Percentiles rank a stretch among this genome's conserved stretches.
These are phyloP conservation scores for Crocallis elinguaria DNA, from an alignment of 2,888 invertebrate genomes.

Conservation along the genomic window DNA sequence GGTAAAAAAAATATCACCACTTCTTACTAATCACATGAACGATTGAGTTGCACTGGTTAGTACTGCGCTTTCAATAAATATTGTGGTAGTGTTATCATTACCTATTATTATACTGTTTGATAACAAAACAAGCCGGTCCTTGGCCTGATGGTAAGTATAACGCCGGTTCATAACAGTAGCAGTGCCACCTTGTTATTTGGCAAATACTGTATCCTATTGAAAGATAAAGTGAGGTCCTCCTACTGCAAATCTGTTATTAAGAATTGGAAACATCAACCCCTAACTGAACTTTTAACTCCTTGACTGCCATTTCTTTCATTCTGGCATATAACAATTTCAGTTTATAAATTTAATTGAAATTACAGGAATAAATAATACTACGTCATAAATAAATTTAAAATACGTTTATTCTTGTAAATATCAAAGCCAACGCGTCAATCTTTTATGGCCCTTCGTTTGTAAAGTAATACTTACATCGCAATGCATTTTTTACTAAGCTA, in stretches of 20 bases:
- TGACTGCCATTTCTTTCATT: constrained; percentile 27
- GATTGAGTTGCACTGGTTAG: not conserved
- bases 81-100: too few relatives aligned
- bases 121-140: not conserved
- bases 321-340: not conserved
- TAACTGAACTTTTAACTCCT: constrained; percentile 33
- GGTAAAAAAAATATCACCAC: too few relatives aligned
- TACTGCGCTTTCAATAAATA: too few relatives aligned
- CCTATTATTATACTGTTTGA: too few relatives aligned
- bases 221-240: not conserved
- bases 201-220: not conserved
- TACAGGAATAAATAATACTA: too few relatives aligned
- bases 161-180: not conserved
- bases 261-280: constrained; percentile 38
- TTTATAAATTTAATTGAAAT: not conserved
- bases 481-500: too few relatives aligned
- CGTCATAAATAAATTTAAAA: too few relatives aligned
- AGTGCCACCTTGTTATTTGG: not conserved
- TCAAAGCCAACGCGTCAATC: too few relatives aligned
- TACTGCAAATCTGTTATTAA: constrained; percentile 22
- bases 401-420: too few relatives aligned
- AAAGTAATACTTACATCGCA: too few relatives aligned
- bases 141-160: too few relatives aligned
- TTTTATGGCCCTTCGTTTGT: too few relatives aligned
- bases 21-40: not conserved